These are phyloP conservation scores for Nomia melanderi DNA, from an alignment of 1,140 invertebrate genomes.

Conservation along the genomic window DNA sequence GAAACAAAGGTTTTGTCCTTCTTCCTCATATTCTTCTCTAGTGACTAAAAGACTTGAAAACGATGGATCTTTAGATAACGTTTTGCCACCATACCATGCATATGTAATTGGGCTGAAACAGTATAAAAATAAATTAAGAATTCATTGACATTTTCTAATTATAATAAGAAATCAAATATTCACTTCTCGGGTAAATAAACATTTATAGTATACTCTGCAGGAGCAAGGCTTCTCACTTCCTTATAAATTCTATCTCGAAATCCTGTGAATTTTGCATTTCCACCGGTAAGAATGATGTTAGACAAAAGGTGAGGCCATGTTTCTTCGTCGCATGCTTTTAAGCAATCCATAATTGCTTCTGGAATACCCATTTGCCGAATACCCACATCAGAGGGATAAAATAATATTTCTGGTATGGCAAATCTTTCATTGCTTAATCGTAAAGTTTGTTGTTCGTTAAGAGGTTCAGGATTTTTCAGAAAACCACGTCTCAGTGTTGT, in stretches of 20 bases:
- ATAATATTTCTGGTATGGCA: slow-evolving; percentile 96
- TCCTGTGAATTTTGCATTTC: slow-evolving; percentile 91
- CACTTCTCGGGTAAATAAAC: slow-evolving; percentile 87
- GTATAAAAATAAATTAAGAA: slow-evolving; percentile 36
- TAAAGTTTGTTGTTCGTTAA: slow-evolving; percentile 89
- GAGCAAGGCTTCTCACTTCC: slow-evolving; percentile 90
- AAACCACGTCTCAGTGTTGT: slow-evolving; percentile 92
- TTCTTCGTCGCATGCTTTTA: slow-evolving; percentile 88
- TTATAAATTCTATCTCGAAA: slow-evolving; percentile 91
- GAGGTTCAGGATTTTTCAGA: slow-evolving; percentile 84
- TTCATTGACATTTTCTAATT: neutral
- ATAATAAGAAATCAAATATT: slow-evolving; percentile 54
- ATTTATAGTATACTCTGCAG: slow-evolving; percentile 88
- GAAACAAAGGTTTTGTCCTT: slow-evolving; percentile 86
- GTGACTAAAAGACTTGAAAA: slow-evolving; percentile 89
- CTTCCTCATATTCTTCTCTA: slow-evolving; percentile 94
- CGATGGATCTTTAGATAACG: slow-evolving; percentile 87
- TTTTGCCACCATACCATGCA: slow-evolving; percentile 93
- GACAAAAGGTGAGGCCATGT: slow-evolving; percentile 90
- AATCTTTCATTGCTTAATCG: slow-evolving; percentile 96
- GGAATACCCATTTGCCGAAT: slow-evolving; percentile 96
- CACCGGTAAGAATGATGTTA: slow-evolving; percentile 97
- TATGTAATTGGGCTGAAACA: slow-evolving; percentile 88
- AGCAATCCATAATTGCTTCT: slow-evolving; percentile 91
- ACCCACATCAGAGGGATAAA: slow-evolving; percentile 97